A percentile compares a stretch with the other conserved stretches of the same genome.
Evolutionary conservation across 2,888 invertebrate genomes (phyloP).

Genomic region (Acleris sparsana): DNA sequence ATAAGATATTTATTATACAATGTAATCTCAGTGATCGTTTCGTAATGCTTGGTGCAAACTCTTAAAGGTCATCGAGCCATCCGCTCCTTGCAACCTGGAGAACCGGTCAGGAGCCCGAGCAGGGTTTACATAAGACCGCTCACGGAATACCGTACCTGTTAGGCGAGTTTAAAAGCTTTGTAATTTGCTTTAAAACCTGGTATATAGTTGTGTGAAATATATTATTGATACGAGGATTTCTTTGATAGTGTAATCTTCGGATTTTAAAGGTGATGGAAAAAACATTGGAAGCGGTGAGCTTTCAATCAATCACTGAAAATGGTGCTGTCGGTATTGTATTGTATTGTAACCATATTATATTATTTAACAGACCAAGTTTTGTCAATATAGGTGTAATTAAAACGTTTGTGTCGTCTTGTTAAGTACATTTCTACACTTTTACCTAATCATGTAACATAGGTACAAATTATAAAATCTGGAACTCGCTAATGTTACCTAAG

Average conservation of each 20-base stretch:
- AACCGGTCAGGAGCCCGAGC: conserved; percentile 28
- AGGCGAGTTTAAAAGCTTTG: not conserved
- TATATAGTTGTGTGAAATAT: not conserved
- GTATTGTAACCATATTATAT: no score
- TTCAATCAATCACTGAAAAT: not conserved
- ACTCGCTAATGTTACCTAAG: not conserved
- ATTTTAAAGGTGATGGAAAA: no score
- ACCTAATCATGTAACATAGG: no score
- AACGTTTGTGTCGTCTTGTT: no score
- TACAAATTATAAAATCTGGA: not conserved
- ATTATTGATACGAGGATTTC: no score
- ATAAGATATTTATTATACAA: conserved; percentile 28
- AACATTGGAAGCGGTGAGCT: not conserved
- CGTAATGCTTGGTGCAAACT: conserved; percentile 22
- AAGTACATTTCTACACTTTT: no score
- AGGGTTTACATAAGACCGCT: conserved; percentile 28
- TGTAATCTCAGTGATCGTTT: conserved; percentile 13
- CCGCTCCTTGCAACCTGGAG: conserved; percentile 29
- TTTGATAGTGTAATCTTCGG: no score
- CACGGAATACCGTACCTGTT: conserved; percentile 15
- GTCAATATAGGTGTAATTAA: no score
- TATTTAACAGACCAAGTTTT: no score
- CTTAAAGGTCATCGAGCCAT: conserved; percentile 35
- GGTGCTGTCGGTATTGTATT: not conserved
- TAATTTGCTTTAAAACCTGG: not conserved